These are phyloP conservation scores for Diplosoma virens DNA, from an alignment of 23 tunicate genomes.

Conservation along the genomic window DNA sequence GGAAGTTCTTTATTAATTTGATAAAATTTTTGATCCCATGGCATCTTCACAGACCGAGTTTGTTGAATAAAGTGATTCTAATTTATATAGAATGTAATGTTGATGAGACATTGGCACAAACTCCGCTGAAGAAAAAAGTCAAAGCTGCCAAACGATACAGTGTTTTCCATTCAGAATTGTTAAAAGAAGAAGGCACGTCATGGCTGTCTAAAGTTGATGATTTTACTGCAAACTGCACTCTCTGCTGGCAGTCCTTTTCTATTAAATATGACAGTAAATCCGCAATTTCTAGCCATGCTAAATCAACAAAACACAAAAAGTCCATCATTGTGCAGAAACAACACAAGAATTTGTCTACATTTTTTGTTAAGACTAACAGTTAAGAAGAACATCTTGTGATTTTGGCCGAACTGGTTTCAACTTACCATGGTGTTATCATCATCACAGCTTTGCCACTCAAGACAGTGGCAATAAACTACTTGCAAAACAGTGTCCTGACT, in stretches of 20 bases:
- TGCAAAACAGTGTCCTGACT: constrained; percentile 4
- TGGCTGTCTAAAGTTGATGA: too few relatives aligned
- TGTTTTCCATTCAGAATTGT: not conserved
- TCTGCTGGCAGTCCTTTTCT: too few relatives aligned
- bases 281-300: not conserved
- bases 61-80: too few relatives aligned
- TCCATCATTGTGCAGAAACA: too few relatives aligned
- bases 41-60: too few relatives aligned
- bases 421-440: constrained; percentile 17
- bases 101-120: too few relatives aligned
- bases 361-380: not conserved
- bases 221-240: too few relatives aligned
- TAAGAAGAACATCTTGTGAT: constrained; percentile 6
- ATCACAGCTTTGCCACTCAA: not conserved
- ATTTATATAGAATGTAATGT: too few relatives aligned
- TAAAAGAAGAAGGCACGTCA: too few relatives aligned
- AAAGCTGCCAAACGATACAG: not conserved
- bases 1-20: not conserved
- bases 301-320: not conserved
- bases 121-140: too few relatives aligned
- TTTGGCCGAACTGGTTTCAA: constrained; percentile 17
- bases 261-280: not conserved
- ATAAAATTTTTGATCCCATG: not conserved
- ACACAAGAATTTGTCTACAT: too few relatives aligned
- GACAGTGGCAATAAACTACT: constrained; percentile 13